Base-by-base conservation (phyloP, 2,888 invertebrate species). In the Mellilla xanthometata region DNA sequence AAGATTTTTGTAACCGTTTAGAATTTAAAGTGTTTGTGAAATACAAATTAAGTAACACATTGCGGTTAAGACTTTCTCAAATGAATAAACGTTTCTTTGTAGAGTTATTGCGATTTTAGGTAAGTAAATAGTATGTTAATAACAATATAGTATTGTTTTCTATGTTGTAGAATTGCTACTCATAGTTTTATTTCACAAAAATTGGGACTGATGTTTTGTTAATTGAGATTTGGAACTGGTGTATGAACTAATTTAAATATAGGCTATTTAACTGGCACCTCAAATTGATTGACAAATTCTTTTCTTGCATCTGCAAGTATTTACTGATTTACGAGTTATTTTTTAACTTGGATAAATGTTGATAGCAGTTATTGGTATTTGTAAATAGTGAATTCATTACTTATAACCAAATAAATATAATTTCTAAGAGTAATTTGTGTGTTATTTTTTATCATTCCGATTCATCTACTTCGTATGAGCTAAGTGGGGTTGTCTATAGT, bases 341-440 rank as follows among this genome's bases (percentile, higher is more conserved):
- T 24, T 24, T 3, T 1, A 19, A 19, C 15, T 24, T 24, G 8
- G 3, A 24, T 24, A 24, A 0, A 24, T 24, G 31, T 27, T 5
- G 38, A 32, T 26, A 31, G 28, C 9, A 15, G 32, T 33, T 44
- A 36, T 38, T 52, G 56, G 74, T 76, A 76, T 75, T 78, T 85
- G 84, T 86, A 86, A 83, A 84, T 85, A 86, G 75, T 73, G 68
- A 72, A 76, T 77, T 76, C 68, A 68, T 69, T 71, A 73, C 39
- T 40, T 46, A 68, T 80, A 80, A 83, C 81, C 81, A 84, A 85
- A 85, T 83, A 79, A 79, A 77, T 75, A 72, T 76, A 73, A 75
- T 67, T 67, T 66, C 60, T 70, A 65, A 64, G 56, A 54, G 51
- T 28, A 13, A 2, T 32, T 29, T 39, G 56, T 53, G 55, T 63